Base-by-base conservation (phyloP, 1,140 invertebrate genomes). In the silkworm (Bombyx mori) region DNA sequence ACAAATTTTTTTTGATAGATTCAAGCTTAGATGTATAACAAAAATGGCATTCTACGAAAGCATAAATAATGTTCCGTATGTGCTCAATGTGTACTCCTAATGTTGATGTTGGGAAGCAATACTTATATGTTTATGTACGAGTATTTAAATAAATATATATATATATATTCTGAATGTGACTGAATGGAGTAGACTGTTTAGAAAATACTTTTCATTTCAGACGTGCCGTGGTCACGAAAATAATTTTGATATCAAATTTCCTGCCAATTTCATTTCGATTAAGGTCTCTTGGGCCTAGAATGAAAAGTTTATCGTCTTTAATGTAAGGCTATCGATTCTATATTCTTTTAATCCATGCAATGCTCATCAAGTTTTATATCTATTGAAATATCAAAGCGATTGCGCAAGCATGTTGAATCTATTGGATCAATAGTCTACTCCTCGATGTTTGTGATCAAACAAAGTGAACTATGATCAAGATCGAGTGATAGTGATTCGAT, bases 381-480 rank as follows among this genome's bases (percentile, higher is more conserved):
- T 61, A 64, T 35, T 66, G 61, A 60, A 69, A 73, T 55, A 71
- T 73, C 74, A 77, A 79, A 76, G 71, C 72, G 62, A 56, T 66
- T 73, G 68, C 65, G 63, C 55, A 83, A 85, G 80, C 77, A 64
- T 62, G 71, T 78, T 45, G 3, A 7, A 45, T 67, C 66, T 73
- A 77, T 73, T 56, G 52, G 54, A 64, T 63, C 69, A 52, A 35
- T 63, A 75, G 70, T 71, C 77, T 80, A 82, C 73, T 68, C 73
- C 69, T 71, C 63, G 61, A 71, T 66, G 50, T 51, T 35, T 73
- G 79, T 82, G 80, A 79, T 75, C 76, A 73, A 75, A 77, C 75
- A 74, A 63, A 75, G 79, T 86, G 82, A 81, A 73, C 65, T 71
- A 85, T 86, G 79, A 82, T 71, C 73, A 76, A 79, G 68, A 81